Percentiles rank a stretch among this genome's conserved stretches.
These are phyloP conservation scores for Brachyrhaphis roseni DNA, from an alignment of 2,797 vertebrate species.

Conservation along the genomic window DNA sequence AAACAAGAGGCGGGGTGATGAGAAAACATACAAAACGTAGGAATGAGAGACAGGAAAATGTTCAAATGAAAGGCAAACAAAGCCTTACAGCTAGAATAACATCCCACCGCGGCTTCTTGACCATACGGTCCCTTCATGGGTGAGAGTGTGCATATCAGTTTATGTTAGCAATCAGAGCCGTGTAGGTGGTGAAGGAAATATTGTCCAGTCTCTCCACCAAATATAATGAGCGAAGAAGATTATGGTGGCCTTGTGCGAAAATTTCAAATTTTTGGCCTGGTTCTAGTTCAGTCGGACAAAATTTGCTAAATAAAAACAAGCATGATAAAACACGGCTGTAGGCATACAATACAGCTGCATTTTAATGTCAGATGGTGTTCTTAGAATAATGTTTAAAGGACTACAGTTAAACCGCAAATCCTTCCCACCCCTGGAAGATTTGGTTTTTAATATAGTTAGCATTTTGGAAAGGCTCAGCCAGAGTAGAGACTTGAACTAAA, in stretches of 20 bases:
- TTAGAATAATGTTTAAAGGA: not conserved
- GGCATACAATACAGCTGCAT: not conserved
- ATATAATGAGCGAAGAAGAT: not conserved
- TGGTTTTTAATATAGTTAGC: not conserved
- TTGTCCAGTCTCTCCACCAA: constrained; percentile 12
- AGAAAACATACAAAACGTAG: constrained; percentile 77
- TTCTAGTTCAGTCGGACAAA: not conserved
- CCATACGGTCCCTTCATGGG: constrained; percentile 43
- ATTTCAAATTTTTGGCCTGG: not conserved
- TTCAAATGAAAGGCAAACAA: constrained; percentile 83
- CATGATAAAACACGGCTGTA: not conserved
- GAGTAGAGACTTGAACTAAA: not conserved
- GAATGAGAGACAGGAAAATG: constrained; percentile 81
- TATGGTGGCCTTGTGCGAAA: constrained; percentile 22
- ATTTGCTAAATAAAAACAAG: not conserved
- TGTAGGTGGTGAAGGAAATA: constrained; percentile 54
- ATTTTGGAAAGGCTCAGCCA: not conserved
- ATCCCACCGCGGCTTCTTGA: constrained; percentile 72
- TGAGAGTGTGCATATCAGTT: constrained; percentile 71
- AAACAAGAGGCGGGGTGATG: constrained; percentile 79
- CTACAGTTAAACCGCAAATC: not conserved
- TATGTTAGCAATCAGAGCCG: constrained; percentile 73
- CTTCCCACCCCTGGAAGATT: not conserved
- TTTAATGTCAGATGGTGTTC: not conserved
- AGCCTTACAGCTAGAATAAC: constrained; percentile 79